Percentiles rank a stretch among this genome's conserved stretches.
These are phyloP conservation scores for Notodonta dromedarius DNA, from an alignment of 2,888 invertebrate species.

Conservation along the genomic window DNA sequence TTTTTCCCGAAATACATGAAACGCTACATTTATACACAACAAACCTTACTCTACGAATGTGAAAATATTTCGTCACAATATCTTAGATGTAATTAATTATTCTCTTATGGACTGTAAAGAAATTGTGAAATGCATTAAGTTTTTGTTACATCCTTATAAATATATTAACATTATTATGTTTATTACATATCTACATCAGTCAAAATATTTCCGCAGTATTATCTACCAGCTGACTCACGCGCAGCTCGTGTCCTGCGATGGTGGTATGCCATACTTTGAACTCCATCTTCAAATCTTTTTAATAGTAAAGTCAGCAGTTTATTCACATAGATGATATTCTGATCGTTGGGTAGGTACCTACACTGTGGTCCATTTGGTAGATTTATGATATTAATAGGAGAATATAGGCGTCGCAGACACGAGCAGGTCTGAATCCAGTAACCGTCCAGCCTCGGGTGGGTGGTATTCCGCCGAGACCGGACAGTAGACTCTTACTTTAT, in stretches of 20 bases:
- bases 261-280: background rate
- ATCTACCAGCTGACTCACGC: slow-evolving; percentile 57
- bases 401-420: slow-evolving; percentile 23
- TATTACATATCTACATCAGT: slow-evolving; percentile 79
- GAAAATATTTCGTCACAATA: slow-evolving; percentile 82
- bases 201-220: slow-evolving; percentile 79
- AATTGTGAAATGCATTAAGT: slow-evolving; percentile 83
- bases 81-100: slow-evolving; percentile 73
- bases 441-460: slow-evolving; percentile 38
- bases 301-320: too few relatives aligned
- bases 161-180: slow-evolving; percentile 79
- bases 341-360: too few relatives aligned
- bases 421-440: slow-evolving; percentile 37
- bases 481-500: slow-evolving; percentile 43
- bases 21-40: slow-evolving; percentile 80
- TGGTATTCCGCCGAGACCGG: slow-evolving; percentile 36
- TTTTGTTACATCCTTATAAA: slow-evolving; percentile 80
- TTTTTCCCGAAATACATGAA: slow-evolving; percentile 76
- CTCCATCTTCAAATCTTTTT: background rate
- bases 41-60: slow-evolving; percentile 80
- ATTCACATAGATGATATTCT: too few relatives aligned
- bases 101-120: slow-evolving; percentile 81
- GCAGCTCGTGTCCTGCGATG: slow-evolving; percentile 27
- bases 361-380: too few relatives aligned
- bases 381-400: background rate